phyloP scores from a whole-genome alignment of 2,797 vertebrate species.

The Babyrousa celebensis region DNA sequence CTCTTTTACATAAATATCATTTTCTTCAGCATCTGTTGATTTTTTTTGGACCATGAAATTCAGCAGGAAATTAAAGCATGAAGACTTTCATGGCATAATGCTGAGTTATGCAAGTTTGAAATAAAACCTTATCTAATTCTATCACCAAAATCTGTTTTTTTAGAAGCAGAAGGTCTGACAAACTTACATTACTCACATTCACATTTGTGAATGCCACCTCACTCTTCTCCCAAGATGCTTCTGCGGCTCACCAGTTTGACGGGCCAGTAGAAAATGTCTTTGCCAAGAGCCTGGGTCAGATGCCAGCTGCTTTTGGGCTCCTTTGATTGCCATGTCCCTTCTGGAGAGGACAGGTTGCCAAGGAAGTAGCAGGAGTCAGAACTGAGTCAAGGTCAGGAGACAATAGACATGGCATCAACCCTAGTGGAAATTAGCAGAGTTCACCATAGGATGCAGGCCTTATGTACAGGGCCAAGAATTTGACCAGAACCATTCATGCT shows the following conservation, averaged over 20 bases:
- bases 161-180: constrained; percentile 75
- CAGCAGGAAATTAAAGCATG: constrained; percentile 85
- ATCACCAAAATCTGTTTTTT: constrained; percentile 83
- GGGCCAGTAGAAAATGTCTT: constrained; percentile 69
- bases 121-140: constrained; percentile 87
- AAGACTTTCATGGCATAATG: constrained; percentile 82
- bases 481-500: constrained; percentile 17
- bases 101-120: constrained; percentile 87
- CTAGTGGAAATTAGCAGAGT: constrained; percentile 27
- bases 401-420: constrained; percentile 15
- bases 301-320: constrained; percentile 76
- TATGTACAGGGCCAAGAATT: constrained; percentile 21
- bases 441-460: not conserved
- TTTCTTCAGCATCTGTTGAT: constrained; percentile 86
- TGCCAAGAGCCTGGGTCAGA: constrained; percentile 73
- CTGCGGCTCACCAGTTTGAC: constrained; percentile 64
- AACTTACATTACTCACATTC: constrained; percentile 75
- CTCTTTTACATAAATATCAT: constrained; percentile 85
- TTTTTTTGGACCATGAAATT: constrained; percentile 86
- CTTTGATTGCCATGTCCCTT: constrained; percentile 62
- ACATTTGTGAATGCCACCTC: constrained; percentile 81
- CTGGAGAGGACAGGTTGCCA: constrained; percentile 77
- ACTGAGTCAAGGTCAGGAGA: constrained; percentile 78
- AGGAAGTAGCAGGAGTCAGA: constrained; percentile 66
- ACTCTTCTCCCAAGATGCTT: constrained; percentile 68